Percentiles rank a stretch among this genome's conserved stretches.
Evolutionary conservation across 1,140 invertebrate species (phyloP).

Genomic region (Gonatopus flavifemur): DNA sequence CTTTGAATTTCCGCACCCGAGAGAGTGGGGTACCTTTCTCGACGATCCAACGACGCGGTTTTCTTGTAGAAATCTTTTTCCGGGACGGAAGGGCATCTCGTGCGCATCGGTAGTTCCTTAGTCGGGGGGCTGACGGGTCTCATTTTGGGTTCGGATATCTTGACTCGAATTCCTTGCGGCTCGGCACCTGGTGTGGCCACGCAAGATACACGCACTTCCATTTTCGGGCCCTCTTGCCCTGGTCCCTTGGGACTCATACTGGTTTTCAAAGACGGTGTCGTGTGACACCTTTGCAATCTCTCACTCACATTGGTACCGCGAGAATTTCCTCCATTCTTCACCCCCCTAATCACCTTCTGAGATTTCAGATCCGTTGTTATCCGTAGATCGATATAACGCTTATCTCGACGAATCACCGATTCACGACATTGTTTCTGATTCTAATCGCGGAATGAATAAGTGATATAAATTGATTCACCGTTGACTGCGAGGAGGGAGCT

Average conservation of each 20-base stretch:
- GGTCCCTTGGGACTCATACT: slow-evolving; percentile 52
- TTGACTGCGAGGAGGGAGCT: too few species aligned
- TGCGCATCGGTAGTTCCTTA: slow-evolving; percentile 22
- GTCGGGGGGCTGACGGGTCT: slow-evolving; percentile 41
- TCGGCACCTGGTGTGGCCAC: slow-evolving; percentile 44
- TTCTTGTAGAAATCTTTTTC: slow-evolving; percentile 54
- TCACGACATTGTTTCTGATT: too few species aligned
- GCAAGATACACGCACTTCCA: slow-evolving; percentile 51
- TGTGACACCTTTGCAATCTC: slow-evolving; percentile 43
- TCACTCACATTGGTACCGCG: slow-evolving; percentile 39
- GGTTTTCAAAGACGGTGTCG: slow-evolving; percentile 40
- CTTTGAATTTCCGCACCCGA: slow-evolving; percentile 50
- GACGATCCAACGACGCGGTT: slow-evolving; percentile 40
- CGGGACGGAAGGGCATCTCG: slow-evolving; percentile 43
- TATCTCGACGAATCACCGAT: too few species aligned
- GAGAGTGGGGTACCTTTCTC: slow-evolving; percentile 49
- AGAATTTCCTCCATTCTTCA: neutral
- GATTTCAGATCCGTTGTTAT: too few species aligned
- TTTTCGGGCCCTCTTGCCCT: slow-evolving; percentile 40
- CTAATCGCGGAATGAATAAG: too few species aligned
- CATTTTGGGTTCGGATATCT: slow-evolving; percentile 52
- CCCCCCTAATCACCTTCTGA: neutral
- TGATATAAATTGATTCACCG: too few species aligned
- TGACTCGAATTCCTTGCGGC: slow-evolving; percentile 47
- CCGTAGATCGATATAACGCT: too few species aligned